Evolutionary conservation across 2,888 invertebrate genomes (phyloP).

Genomic region (Oligia latruncula): DNA sequence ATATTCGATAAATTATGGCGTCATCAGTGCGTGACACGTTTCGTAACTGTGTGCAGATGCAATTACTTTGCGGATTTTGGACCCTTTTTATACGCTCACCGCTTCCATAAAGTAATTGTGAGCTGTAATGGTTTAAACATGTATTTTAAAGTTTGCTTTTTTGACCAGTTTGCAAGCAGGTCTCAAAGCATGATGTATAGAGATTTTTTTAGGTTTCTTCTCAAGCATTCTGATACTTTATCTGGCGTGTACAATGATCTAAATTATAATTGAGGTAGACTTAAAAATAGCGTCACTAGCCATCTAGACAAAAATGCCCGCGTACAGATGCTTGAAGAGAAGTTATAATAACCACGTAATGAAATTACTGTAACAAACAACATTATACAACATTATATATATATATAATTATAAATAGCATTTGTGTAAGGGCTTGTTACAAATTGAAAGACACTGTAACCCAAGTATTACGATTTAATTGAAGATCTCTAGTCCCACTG

Average conservation of each 20-base stretch:
- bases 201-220: slow-evolving; percentile 88
- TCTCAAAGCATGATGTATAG: slow-evolving; percentile 89
- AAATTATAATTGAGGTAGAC: slow-evolving; percentile 61
- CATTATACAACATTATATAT: slow-evolving; percentile 88
- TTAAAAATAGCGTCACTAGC: slow-evolving; percentile 57
- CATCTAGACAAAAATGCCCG: slow-evolving; percentile 70
- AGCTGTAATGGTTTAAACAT: slow-evolving; percentile 84
- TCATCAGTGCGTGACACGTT: slow-evolving; percentile 87
- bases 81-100: slow-evolving; percentile 89
- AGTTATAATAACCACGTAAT: slow-evolving; percentile 89
- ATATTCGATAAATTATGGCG: slow-evolving; percentile 89
- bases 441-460: slow-evolving; percentile 91
- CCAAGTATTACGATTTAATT: slow-evolving; percentile 91
- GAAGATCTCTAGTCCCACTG: slow-evolving; percentile 93
- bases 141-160: slow-evolving; percentile 87
- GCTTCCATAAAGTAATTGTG: slow-evolving; percentile 88
- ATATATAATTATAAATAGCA: slow-evolving; percentile 89
- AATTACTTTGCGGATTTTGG: slow-evolving; percentile 89
- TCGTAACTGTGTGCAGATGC: slow-evolving; percentile 84
- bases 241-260: slow-evolving; percentile 70
- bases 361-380: slow-evolving; percentile 90
- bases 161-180: slow-evolving; percentile 86
- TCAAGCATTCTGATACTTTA: slow-evolving; percentile 85
- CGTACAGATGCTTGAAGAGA: slow-evolving; percentile 86
- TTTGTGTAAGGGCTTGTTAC: slow-evolving; percentile 92